Conservation (phyloP, 2,113 vertebrate genomes). For the Spea multiplicata region DNA sequence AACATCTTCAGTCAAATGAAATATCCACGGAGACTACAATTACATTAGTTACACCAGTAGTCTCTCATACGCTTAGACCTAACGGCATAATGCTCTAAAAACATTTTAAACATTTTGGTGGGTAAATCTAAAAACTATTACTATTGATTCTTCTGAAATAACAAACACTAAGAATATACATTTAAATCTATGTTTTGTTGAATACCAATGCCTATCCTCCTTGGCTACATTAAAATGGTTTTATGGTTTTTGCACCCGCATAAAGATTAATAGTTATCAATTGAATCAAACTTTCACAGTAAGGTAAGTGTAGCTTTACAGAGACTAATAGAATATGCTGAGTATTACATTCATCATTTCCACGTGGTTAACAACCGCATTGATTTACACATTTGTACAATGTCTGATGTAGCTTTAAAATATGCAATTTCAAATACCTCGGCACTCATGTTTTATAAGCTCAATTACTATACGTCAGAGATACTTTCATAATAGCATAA, state of each 20-base stretch:
- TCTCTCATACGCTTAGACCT: too few relatives aligned
- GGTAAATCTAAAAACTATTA: too few relatives aligned
- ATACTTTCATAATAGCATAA: too few relatives aligned
- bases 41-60: too few relatives aligned
- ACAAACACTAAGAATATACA: too few relatives aligned
- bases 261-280: slow-evolving; percentile 15
- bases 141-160: too few relatives aligned
- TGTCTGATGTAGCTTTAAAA: not conserved
- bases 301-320: not conserved
- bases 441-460: not conserved
- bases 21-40: too few relatives aligned
- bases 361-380: not conserved
- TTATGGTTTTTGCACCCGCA: not conserved
- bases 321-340: not conserved
- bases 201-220: not conserved
- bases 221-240: not conserved
- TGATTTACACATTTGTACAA: slow-evolving; percentile 14
- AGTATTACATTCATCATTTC: slow-evolving; percentile 2
- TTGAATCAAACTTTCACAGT: not conserved
- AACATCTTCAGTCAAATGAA: too few relatives aligned
- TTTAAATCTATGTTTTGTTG: not conserved
- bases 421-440: not conserved
- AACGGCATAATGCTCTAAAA: too few relatives aligned
- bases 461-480: not conserved
- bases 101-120: too few relatives aligned